Conservation (phyloP, 2,888 invertebrate species). For the Ramazzottius varieornatus region DNA sequence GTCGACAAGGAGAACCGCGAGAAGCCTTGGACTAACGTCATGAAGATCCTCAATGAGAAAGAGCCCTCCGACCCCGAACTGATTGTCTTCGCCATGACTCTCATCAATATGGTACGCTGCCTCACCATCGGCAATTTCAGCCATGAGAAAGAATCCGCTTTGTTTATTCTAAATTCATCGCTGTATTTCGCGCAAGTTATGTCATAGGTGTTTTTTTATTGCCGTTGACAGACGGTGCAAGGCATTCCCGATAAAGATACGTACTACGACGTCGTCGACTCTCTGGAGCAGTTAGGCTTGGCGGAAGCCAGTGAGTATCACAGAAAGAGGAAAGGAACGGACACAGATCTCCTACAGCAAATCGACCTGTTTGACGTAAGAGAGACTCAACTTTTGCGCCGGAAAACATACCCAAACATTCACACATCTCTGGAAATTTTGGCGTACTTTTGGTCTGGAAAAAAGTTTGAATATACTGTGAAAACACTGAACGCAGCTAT, state of each 20-base stretch:
- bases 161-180: no score
- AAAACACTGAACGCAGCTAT: no score
- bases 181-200: not conserved
- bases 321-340: slow-evolving; percentile 70
- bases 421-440: no score
- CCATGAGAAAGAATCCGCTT: no score
- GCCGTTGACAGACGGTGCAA: slow-evolving; percentile 38
- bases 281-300: slow-evolving; percentile 74
- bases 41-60: slow-evolving; percentile 65
- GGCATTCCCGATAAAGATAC: slow-evolving; percentile 79
- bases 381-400: no score
- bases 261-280: slow-evolving; percentile 88
- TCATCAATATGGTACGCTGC: slow-evolving; percentile 48
- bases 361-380: slow-evolving; percentile 60
- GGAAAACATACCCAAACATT: no score
- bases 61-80: slow-evolving; percentile 89
- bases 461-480: no score
- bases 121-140: no score
- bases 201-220: not conserved
- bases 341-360: slow-evolving; percentile 68
- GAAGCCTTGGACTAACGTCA: slow-evolving; percentile 46
- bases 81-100: slow-evolving; percentile 74
- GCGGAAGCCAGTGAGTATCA: slow-evolving; percentile 59
- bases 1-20: slow-evolving; percentile 45
- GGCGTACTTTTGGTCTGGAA: no score